Percentiles rank a stretch among this genome's conserved stretches.
Evolutionary conservation across 2,888 invertebrate species (phyloP).

Genomic region (Isoperla grammatica): DNA sequence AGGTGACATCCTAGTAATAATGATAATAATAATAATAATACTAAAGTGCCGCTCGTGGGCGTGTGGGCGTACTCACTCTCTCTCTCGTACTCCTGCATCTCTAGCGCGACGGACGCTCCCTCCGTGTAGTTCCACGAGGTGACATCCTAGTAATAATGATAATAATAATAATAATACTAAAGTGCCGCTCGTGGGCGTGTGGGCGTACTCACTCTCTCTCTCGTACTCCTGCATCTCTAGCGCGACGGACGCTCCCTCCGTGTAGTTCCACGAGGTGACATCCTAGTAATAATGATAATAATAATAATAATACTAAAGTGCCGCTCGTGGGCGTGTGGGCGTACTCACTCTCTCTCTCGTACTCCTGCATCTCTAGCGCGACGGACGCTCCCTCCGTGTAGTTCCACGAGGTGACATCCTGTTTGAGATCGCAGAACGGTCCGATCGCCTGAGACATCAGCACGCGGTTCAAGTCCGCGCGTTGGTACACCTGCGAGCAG

Average conservation of each 20-base stretch:
- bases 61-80: constrained; percentile 79
- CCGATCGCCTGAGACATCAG: constrained; percentile 82
- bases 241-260: constrained; percentile 89
- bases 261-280: constrained; percentile 80
- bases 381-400: constrained; percentile 91
- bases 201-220: constrained; percentile 77
- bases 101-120: constrained; percentile 87
- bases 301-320: too few species aligned
- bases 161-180: too few species aligned
- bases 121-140: constrained; percentile 82
- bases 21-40: too few species aligned
- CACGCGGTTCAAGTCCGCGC: constrained; percentile 86
- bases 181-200: too few species aligned
- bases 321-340: too few species aligned
- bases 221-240: constrained; percentile 89
- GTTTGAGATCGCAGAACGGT: constrained; percentile 82
- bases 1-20: constrained; percentile 87
- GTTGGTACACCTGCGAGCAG: constrained; percentile 61
- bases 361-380: constrained; percentile 83
- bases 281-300: too few species aligned
- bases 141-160: too few species aligned
- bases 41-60: too few species aligned
- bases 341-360: constrained; percentile 77
- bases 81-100: constrained; percentile 87
- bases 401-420: constrained; percentile 85